These are phyloP conservation scores for Steinernema scapterisci DNA, from an alignment of 2,888 invertebrate genomes.

Conservation along the genomic window DNA sequence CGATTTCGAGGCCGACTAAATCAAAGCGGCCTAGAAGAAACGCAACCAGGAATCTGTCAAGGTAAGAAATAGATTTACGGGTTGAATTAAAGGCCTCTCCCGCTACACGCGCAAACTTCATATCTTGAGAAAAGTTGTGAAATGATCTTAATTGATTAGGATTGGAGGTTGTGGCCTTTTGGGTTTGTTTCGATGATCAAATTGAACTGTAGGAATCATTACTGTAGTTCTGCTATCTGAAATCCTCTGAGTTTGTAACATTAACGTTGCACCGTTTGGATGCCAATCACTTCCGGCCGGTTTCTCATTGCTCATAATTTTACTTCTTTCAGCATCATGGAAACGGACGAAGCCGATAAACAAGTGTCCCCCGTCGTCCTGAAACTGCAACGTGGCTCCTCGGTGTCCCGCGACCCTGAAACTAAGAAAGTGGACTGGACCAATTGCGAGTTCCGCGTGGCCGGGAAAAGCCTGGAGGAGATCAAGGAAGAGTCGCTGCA, in stretches of 20 bases:
- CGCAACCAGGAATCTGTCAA: not conserved
- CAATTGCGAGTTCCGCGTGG: not conserved
- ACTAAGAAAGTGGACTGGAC: slow-evolving; percentile 5
- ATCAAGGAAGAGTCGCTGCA: not conserved
- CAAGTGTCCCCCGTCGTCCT: not conserved
- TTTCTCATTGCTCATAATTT: too few species aligned
- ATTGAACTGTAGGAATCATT: too few species aligned
- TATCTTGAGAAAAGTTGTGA: too few species aligned
- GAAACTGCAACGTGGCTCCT: not conserved
- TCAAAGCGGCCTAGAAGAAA: not conserved
- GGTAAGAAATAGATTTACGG: not conserved
- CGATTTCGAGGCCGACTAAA: not conserved
- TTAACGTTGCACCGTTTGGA: too few species aligned
- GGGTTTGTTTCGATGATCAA: too few species aligned
- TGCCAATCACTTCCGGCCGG: too few species aligned
- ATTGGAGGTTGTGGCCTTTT: too few species aligned
- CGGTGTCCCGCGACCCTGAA: not conserved
- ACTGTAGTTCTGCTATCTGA: too few species aligned
- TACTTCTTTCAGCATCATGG: not conserved
- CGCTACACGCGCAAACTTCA: too few species aligned
- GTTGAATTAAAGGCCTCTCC: too few species aligned
- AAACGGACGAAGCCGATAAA: not conserved
- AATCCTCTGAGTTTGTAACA: too few species aligned
- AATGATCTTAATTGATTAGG: too few species aligned
- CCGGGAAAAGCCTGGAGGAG: not conserved